Percentiles rank a stretch among this genome's conserved stretches.
Conservation (phyloP, 2,888 invertebrate species). For the Acholoe squamosa region DNA sequence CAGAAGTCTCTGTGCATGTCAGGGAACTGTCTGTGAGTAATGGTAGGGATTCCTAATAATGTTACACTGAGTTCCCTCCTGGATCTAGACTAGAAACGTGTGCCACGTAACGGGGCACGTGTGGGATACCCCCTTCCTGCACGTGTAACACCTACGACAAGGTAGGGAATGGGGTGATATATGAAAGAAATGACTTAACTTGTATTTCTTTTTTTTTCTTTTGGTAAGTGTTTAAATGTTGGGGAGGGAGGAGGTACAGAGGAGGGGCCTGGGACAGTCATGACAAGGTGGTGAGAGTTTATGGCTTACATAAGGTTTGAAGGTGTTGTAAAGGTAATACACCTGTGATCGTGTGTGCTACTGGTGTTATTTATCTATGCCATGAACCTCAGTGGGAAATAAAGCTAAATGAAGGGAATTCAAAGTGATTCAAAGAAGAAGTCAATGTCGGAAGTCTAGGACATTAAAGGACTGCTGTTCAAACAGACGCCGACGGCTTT, state of each 20-base stretch:
- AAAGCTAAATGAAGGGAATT: no score
- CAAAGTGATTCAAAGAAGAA: no score
- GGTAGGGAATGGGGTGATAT: not conserved
- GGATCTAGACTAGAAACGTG: not conserved
- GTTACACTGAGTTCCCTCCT: not conserved
- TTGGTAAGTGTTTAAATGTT: no score
- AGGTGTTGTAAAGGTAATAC: not conserved
- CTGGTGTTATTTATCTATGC: not conserved
- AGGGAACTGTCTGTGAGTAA: no score
- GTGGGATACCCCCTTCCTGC: not conserved
- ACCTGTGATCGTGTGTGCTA: not conserved
- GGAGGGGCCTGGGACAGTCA: not conserved
- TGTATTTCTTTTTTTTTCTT: not conserved
- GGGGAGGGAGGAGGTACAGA: not conserved
- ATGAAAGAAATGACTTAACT: not conserved
- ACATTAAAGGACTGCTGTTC: no score
- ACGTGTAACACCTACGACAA: not conserved
- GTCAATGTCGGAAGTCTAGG: no score
- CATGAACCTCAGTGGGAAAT: no score
- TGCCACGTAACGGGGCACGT: constrained; percentile 22
- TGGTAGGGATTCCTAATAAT: not conserved
- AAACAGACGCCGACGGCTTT: no score
- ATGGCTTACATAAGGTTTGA: not conserved
- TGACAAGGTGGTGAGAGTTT: constrained; percentile 6
- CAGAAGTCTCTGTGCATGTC: no score